Conservation (phyloP, 2,797 vertebrate genomes). For the Phataginus tetradactyla region DNA sequence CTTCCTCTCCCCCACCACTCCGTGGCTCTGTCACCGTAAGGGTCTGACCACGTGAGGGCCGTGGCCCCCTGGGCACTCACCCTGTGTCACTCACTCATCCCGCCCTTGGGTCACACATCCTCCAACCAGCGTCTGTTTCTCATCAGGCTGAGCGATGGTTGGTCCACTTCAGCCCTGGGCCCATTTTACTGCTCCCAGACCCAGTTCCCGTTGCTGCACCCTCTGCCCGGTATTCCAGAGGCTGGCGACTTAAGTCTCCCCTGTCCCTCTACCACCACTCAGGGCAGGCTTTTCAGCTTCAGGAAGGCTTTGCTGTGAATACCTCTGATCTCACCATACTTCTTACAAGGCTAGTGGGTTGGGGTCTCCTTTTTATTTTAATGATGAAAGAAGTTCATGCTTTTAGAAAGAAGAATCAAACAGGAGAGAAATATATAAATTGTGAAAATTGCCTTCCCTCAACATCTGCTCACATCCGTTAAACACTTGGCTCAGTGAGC, state of each 20-base stretch:
- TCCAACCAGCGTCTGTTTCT: not conserved
- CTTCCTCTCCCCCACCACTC: not conserved
- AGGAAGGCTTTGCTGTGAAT: not conserved
- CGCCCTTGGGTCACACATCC: not conserved
- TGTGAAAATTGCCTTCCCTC: not conserved
- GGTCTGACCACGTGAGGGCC: not conserved
- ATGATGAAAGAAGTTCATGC: not conserved
- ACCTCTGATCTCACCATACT: not conserved
- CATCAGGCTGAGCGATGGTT: not conserved
- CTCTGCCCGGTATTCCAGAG: not conserved
- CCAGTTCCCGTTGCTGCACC: not conserved
- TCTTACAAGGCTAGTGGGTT: not conserved
- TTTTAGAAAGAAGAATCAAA: not conserved
- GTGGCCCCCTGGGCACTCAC: not conserved
- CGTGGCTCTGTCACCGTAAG: not conserved
- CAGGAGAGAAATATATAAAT: not conserved
- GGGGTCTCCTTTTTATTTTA: not conserved
- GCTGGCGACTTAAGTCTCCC: not conserved
- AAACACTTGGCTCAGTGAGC: not conserved
- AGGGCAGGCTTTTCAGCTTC: not conserved
- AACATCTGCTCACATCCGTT: not conserved
- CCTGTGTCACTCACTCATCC: not conserved
- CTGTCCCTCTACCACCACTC: no score
- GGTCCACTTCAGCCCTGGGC: not conserved
- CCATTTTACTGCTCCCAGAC: no score